Base-by-base conservation (phyloP, 37 sponge, comb jelly and placozoan species). In the Petrosia ficiformis region DNA sequence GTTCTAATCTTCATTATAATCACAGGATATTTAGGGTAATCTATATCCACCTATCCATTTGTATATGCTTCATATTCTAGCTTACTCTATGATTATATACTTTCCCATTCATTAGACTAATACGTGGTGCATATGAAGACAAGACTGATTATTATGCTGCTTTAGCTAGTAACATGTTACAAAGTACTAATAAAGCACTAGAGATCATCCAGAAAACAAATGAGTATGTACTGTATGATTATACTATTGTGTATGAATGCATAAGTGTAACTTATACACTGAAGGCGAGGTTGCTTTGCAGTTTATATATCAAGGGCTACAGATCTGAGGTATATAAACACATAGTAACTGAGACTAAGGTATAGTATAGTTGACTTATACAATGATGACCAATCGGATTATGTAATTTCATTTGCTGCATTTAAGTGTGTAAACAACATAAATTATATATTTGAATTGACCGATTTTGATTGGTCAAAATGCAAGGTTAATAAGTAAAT, bases 101-200 rank as follows among this genome's bases (percentile, higher is more conserved):
- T 73, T 19, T 32, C 48, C 48, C 26, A 4, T 73, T 32, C 2
- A 2, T 24, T 36, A 73, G 74, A 34, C 68, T 90, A 5, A 59
- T 90, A 30, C 80, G 90, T 58, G 90, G 86, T n/a, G 85, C 82
- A 41, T 90, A 90, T 42, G 86, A 90, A 30, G 85, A 90, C 44
- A 90, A 90, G 73, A 26, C 39, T 39, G 90, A 90, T 26, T 85
- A 74, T 70, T 84, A 61, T 81, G 90, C 78, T 58, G 84, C 76
- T 29, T 52, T 90, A 22, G 86, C 90, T 70, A 64, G 72, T 21
- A 90, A 90, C 68, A 73, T 90, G 76, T 77, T 90, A 2, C 44
- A 73, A 6, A 90, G 85, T 33, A 63, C 90, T 16, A 76, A 81
- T 40, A 68, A 65, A 44, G 85, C 90, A 19, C 65, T 84, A 57